Percentiles rank a stretch among this genome's conserved stretches.
Conservation (phyloP, 1,140 invertebrate genomes). For the Pollicipes pollicipes region DNA sequence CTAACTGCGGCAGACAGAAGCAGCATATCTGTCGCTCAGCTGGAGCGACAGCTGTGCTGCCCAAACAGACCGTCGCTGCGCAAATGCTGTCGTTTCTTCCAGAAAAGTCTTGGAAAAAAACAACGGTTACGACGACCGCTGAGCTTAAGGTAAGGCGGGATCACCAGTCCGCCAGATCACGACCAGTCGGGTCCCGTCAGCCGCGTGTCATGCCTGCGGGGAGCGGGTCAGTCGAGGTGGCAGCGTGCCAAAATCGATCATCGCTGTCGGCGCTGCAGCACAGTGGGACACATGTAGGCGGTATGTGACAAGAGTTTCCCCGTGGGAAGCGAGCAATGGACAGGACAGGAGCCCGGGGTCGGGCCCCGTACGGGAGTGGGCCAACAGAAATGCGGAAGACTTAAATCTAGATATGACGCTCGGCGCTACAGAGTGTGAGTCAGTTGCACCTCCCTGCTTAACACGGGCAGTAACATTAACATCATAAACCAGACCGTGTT, state of each 20-base stretch:
- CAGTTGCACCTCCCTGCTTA: neutral
- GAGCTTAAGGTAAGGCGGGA: no score
- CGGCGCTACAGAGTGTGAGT: neutral
- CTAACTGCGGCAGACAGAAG: neutral
- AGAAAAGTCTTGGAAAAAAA: no score
- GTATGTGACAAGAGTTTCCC: neutral
- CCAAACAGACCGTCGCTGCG: no score
- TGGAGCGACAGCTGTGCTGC: neutral
- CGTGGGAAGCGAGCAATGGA: neutral
- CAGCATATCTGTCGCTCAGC: neutral
- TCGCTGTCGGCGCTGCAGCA: neutral
- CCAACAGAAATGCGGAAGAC: neutral
- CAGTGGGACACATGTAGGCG: neutral
- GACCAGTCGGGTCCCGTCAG: neutral
- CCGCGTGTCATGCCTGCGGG: neutral
- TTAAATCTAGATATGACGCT: neutral
- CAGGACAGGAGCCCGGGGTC: neutral
- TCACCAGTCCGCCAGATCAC: neutral
- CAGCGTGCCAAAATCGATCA: neutral
- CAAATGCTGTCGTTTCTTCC: no score
- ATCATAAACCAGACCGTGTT: no score
- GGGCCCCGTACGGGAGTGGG: neutral
- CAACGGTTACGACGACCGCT: no score
- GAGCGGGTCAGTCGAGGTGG: neutral
- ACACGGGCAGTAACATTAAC: neutral